Percentiles rank a stretch among this genome's conserved stretches.
Evolutionary conservation across 2,113 vertebrate genomes (phyloP).

Genomic region (Rhizomys pruinosus): DNA sequence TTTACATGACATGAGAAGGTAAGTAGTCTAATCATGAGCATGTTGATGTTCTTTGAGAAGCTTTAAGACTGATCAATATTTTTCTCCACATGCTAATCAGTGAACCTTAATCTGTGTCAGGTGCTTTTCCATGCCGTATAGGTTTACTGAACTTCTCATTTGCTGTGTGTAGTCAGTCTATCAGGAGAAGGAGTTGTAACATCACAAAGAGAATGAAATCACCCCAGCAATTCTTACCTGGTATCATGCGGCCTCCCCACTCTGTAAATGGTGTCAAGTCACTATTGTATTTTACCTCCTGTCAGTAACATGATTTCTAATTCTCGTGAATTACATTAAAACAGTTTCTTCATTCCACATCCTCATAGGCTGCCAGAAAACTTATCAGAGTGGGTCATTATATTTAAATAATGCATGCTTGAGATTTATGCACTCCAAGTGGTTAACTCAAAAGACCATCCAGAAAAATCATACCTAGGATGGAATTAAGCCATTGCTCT

Average conservation of each 20-base stretch:
- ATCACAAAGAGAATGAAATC: background rate
- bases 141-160: background rate
- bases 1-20: slow-evolving; percentile 72
- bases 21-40: slow-evolving; percentile 42
- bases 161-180: background rate
- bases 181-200: background rate
- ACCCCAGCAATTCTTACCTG: background rate
- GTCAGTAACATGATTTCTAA: background rate
- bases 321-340: slow-evolving; percentile 36
- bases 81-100: background rate
- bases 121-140: background rate
- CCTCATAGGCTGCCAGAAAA: slow-evolving; percentile 12
- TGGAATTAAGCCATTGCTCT: background rate
- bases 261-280: background rate
- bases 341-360: slow-evolving; percentile 21
- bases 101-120: background rate
- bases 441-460: slow-evolving; percentile 29
- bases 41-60: slow-evolving; percentile 13
- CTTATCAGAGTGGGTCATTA: background rate
- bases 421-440: background rate
- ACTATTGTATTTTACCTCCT: background rate
- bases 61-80: slow-evolving; percentile 45
- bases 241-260: background rate
- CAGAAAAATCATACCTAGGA: slow-evolving; percentile 29
- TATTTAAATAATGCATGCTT: background rate